Evolutionary conservation across 2,797 vertebrate genomes (phyloP), one percentile per base, ranked within the genome.

Genomic region (Galaxias olidus): DNA sequence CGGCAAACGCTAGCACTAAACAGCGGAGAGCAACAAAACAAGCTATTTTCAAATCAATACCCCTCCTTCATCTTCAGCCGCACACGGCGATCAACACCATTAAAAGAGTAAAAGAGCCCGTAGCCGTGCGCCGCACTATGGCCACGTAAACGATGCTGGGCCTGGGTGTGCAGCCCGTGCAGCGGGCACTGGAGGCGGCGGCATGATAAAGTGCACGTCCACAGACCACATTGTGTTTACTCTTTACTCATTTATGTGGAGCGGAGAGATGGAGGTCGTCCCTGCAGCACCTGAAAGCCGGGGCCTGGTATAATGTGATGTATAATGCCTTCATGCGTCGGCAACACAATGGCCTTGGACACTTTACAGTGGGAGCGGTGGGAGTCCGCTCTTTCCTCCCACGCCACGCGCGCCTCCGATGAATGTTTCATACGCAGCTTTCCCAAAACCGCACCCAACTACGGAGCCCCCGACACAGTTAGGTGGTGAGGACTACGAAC

Each of bases 21-120:
- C 72, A 84, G 70, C 83, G 84, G 82, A 82, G 86, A 79, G 81
- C 82, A 87, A 89, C 81, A 84, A 76, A 89, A 86, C 84, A 83
- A 83, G 84, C 83, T 84, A 83, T 88, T 88, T 86, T 86, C 71
- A 76, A 84, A 88, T 90, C 88, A 87, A 90, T 90, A 89, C 67
- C 61, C 41, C 17, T 54, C 10, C 9, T 47, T 51, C 69, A 66
- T 83, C 74, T 61, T 82, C 77, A 82, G 76, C 72, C 68, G 82
- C 72, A 76, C 82, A 81, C 88, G 86, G 89, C 88, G 85, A 87
- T 86, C 83, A 73, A 59, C 52, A 42, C 82, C 71, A 82, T 87
- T 81, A 87, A 73, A 83, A 78, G 75, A 54, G 77, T 50, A 55
- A 13, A 71, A 61, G 5, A 69, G 72, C 74, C 75, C 71, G 52